Base-by-base conservation (phyloP, 2,797 vertebrate species). In the Tapirus indicus region DNA sequence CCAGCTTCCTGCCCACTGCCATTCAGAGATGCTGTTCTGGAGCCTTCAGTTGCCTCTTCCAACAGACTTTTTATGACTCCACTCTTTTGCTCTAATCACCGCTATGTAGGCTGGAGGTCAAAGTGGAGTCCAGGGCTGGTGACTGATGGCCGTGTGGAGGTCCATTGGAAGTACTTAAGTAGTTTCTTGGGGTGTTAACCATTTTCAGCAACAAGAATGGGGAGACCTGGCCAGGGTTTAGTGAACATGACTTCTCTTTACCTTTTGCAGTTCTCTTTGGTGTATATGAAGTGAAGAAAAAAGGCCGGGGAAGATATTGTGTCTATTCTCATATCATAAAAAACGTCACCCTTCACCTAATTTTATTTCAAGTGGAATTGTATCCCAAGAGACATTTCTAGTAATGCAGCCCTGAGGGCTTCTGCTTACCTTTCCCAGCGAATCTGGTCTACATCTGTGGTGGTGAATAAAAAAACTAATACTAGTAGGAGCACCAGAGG, bases 401-500 rank as follows among this genome's bases (percentile, higher is more conserved):
- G 94, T 41, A 32, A 78, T 44, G 14, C 27, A 90, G 20, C 44
- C 54, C 52, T n/a, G 10, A 56, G 80, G 88, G 25, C 29, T 71
- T 91, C 69, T 77, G 9, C 60, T 32, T 64, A 29, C 7, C 7
- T 80, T 90, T 86, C 14, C 25, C 60, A 88, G 6, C 49, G 77
- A 64, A 85, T 56, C 75, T 87, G 75, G 21, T 52, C 96, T 94
- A 58, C 32, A 27, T 77, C 64, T 88, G 5, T 83, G 68, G 35
- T 78, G 85, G 62, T 84, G 66, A 75, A 87, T 68, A 41, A 78
- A 89, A 91, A 41, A 49, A 98, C 89, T 78, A 64, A 60, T 32
- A 1, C 47, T 88, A 78, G 38, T 97, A 80, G 93, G 88, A 96
- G 97, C 99, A 98, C 98, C 98, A 99, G 99, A 99, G 99, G 99